Evolutionary conservation across 1,140 invertebrate genomes (phyloP).

Genomic region (Tetramorium simillimum): DNA sequence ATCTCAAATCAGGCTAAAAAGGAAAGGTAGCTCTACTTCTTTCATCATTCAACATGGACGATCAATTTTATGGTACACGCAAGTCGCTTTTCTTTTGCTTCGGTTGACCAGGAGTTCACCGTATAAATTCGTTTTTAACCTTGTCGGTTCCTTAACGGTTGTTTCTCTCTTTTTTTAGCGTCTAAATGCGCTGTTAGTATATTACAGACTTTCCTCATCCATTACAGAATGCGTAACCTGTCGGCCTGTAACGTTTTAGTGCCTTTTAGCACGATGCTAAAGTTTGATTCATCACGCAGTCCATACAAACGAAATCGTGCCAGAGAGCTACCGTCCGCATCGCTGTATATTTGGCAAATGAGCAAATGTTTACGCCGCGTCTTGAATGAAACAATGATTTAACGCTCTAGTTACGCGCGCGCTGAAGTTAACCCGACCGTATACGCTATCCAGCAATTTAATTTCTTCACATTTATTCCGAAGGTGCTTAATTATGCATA

Average conservation of each 20-base stretch:
- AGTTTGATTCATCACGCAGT: constrained; percentile 43
- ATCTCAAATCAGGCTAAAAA: neutral
- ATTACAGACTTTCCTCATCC: constrained; percentile 26
- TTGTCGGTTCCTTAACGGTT: neutral
- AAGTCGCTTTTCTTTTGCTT: constrained; percentile 12
- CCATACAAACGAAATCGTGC: constrained; percentile 20
- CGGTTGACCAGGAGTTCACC: neutral
- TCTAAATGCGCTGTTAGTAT: neutral
- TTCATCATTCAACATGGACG: neutral
- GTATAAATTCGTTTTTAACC: constrained; percentile 26
- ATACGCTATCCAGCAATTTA: neutral
- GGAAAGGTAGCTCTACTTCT: neutral
- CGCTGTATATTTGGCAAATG: constrained; percentile 37
- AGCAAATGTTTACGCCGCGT: constrained; percentile 28
- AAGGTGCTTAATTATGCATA: neutral
- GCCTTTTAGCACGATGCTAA: constrained; percentile 35
- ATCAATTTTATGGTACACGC: constrained; percentile 18
- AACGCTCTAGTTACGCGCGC: neutral
- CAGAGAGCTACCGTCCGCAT: neutral
- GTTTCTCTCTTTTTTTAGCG: neutral
- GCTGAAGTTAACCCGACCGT: neutral
- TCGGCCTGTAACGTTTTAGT: constrained; percentile 28
- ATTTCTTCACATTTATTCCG: neutral
- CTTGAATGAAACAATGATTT: constrained; percentile 16
- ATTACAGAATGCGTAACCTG: constrained; percentile 24